These are phyloP conservation scores for Microplitis demolitor DNA, from an alignment of 1,140 invertebrate genomes.

Conservation along the genomic window DNA sequence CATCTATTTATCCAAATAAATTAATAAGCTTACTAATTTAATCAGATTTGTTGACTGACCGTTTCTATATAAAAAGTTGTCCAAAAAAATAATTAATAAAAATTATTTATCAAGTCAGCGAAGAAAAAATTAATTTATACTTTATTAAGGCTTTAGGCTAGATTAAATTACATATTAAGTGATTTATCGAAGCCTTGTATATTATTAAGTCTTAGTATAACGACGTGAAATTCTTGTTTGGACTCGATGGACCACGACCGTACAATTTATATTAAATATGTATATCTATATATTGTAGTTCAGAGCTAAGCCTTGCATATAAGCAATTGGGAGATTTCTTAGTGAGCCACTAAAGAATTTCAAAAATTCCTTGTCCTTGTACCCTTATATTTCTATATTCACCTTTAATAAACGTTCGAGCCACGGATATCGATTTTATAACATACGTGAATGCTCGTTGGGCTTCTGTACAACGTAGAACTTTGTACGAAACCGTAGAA, in stretches of 20 bases:
- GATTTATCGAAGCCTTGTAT: conserved; percentile 15
- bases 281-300: not conserved
- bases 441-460: not conserved
- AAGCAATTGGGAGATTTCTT: not conserved
- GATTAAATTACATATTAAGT: not conserved
- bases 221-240: conserved; percentile 13
- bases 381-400: no score
- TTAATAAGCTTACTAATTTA: no score
- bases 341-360: conserved; percentile 8
- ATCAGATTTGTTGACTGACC: not conserved
- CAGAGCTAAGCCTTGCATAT: no score
- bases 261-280: not conserved
- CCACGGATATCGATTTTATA: conserved; percentile 4
- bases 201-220: conserved; percentile 17
- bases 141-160: not conserved
- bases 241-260: conserved; percentile 9
- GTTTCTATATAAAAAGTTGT: not conserved
- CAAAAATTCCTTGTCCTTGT: conserved; percentile 4
- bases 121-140: conserved; percentile 17
- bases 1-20: not conserved
- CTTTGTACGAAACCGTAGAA: not conserved
- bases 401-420: not conserved
- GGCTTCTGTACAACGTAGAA: not conserved
- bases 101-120: not conserved
- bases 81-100: no score